Conservation (phyloP, 2,888 invertebrate species). For the Phoenoteleia sp. region DNA sequence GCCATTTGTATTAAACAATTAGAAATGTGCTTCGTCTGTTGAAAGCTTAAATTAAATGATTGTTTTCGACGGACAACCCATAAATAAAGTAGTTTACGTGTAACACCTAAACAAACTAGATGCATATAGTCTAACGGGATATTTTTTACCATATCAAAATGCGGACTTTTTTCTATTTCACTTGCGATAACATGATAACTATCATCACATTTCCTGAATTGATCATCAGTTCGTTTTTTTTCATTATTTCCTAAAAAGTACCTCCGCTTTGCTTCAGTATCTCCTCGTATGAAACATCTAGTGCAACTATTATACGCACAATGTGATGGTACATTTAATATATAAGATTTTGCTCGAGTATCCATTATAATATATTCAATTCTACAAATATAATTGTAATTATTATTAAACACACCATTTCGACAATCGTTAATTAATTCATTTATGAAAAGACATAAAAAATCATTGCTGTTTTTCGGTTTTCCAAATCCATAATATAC, state of each 20-base stretch:
- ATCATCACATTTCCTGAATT: slow-evolving; percentile 36
- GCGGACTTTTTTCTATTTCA: slow-evolving; percentile 64
- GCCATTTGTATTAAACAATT: not conserved
- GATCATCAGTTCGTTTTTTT: not conserved
- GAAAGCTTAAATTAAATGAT: not conserved
- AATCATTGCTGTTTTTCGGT: too few relatives aligned
- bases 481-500: slow-evolving; percentile 66
- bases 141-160: slow-evolving; percentile 70
- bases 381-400: slow-evolving; percentile 35
- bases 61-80: not conserved
- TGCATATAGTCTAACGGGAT: slow-evolving; percentile 67
- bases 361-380: slow-evolving; percentile 61
- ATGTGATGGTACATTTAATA: slow-evolving; percentile 69
- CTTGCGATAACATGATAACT: slow-evolving; percentile 65
- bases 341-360: slow-evolving; percentile 65
- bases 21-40: not conserved
- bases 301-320: slow-evolving; percentile 68
- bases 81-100: not conserved
- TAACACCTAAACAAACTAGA: slow-evolving; percentile 1
- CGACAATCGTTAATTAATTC: too few relatives aligned
- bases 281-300: slow-evolving; percentile 64
- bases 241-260: slow-evolving; percentile 53
- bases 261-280: slow-evolving; percentile 35
- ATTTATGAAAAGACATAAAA: too few relatives aligned
- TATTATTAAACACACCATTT: slow-evolving; percentile 51